Evolutionary conservation across 2,797 vertebrate genomes (phyloP), one percentile per base, ranked within the genome.

Genomic region (Sebastes trivittatus): DNA sequence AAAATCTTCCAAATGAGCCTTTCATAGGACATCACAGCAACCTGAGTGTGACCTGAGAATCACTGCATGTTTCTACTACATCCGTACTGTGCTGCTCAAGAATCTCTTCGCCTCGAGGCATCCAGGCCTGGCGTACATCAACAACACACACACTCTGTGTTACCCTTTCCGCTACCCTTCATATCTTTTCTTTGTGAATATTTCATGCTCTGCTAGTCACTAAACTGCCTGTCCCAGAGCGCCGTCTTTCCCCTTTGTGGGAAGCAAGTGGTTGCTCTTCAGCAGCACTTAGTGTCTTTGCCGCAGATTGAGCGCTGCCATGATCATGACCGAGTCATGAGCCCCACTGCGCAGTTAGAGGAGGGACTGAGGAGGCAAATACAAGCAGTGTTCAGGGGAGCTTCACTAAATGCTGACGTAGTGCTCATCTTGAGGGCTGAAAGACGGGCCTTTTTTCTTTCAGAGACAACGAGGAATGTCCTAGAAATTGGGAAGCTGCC

Each of bases 171-270:
- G n/a, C 68, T 38, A 11, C 29, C 77, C 75, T 63, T 83, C 61
- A 56, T 56, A 71, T 89, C 79, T 82, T 81, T 84, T 83, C 75
- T 84, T 32, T 13, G 79, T 66, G 54, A 92, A 87, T 91, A 82
- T 92, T 93, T 94, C 86, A 94, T 83, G 93, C 92, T 89, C 80
- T 29, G 79, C 84, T 84, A 13, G 80, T 81, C 87, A 67, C 87
- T 89, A 84, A 92, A 92, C 91, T 80, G 88, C 75, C 69, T 27
- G 81, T 84, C 91, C 91, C 89, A 56, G 73, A 83, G 90, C 74
- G 46, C 32, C 78, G 16, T 54, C 77, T 55, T 59, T 68, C 42
- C 49, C 52, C 77, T 87, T 90, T 90, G 84, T 90, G 86, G 71
- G 68, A 74, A 78, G 8, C 75, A 84, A 88, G 86, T 22, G 75